Conservation (phyloP, 2,797 vertebrate species). For the Myiothlypis chrysogaster region DNA sequence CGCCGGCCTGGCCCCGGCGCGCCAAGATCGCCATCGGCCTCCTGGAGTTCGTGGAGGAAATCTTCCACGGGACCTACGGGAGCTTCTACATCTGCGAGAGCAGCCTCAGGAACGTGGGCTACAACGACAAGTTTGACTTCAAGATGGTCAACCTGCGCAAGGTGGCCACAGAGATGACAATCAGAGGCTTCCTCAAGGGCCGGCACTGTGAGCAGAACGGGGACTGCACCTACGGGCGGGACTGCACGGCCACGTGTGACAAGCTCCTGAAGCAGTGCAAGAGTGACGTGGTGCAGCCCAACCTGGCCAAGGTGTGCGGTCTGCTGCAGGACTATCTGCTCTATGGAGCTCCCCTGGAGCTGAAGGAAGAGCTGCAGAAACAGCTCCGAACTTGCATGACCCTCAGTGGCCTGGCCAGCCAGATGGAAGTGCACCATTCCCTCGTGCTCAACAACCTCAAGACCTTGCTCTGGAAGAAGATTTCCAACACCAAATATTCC, state of each 20-base stretch:
- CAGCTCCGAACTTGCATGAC: slow-evolving; percentile 93
- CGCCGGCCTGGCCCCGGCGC: slow-evolving; percentile 90
- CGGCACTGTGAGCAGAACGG: slow-evolving; percentile 87
- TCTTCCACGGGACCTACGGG: slow-evolving; percentile 93
- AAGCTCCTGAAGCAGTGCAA: slow-evolving; percentile 92
- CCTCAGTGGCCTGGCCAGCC: slow-evolving; percentile 91
- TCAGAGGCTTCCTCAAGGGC: slow-evolving; percentile 86
- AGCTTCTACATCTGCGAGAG: slow-evolving; percentile 94
- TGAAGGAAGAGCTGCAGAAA: slow-evolving; percentile 87
- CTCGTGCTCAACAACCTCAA: slow-evolving; percentile 96
- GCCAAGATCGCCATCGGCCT: slow-evolving; percentile 93
- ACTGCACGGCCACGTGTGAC: slow-evolving; percentile 91
- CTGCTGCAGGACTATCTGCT: slow-evolving; percentile 90
- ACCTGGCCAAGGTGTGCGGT: slow-evolving; percentile 91
- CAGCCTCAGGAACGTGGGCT: slow-evolving; percentile 85
- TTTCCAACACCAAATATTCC: slow-evolving; percentile 94
- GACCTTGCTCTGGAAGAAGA: slow-evolving; percentile 93
- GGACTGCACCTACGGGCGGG: slow-evolving; percentile 90
- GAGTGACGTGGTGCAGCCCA: slow-evolving; percentile 90
- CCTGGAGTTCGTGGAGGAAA: slow-evolving; percentile 97
- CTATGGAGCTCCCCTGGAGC: slow-evolving; percentile 83
- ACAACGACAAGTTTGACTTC: slow-evolving; percentile 91
- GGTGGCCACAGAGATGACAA: slow-evolving; percentile 85
- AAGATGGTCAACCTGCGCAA: slow-evolving; percentile 90
- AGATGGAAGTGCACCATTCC: slow-evolving; percentile 96